A percentile compares a stretch with the other conserved stretches of the same genome.
These are phyloP conservation scores for Phytoseiulus persimilis DNA, from an alignment of 2,888 invertebrate genomes.

Conservation along the genomic window DNA sequence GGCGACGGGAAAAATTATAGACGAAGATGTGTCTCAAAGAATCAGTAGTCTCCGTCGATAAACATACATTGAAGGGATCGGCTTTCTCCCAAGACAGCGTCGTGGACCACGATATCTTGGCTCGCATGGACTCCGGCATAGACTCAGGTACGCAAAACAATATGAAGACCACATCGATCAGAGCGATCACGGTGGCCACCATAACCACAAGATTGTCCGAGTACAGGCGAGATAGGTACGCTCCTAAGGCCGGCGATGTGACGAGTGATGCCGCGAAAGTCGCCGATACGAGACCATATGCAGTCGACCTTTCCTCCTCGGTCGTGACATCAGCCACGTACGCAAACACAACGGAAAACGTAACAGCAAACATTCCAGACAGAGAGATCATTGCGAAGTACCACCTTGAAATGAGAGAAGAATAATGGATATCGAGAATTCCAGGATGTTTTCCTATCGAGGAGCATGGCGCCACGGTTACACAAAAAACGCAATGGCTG, in stretches of 20 bases:
- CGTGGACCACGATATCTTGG: constrained; percentile 69
- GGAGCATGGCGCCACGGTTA: no score
- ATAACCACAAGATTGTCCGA: constrained; percentile 79
- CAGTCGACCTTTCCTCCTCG: constrained; percentile 83
- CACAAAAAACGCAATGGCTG: neutral
- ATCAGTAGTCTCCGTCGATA: no score
- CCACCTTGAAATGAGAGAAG: constrained; percentile 58
- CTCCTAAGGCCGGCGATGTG: constrained; percentile 92
- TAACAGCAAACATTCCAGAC: constrained; percentile 96
- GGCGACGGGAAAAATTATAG: neutral
- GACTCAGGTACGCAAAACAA: constrained; percentile 96
- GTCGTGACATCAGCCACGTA: constrained; percentile 99
- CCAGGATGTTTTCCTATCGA: no score
- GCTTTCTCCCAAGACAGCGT: constrained; percentile 93
- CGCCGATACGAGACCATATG: constrained; percentile 92
- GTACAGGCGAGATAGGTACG: constrained; percentile 58
- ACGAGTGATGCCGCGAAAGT: constrained; percentile 99
- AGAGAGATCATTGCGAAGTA: constrained; percentile 99
- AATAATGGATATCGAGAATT: neutral
- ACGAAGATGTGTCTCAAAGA: no score
- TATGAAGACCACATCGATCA: constrained; percentile 94
- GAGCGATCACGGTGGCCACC: constrained; percentile 83
- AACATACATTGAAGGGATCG: constrained; percentile 82
- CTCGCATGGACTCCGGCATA: constrained; percentile 78
- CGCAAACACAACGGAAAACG: constrained; percentile 97